These are phyloP conservation scores for Diadegma fenestrale DNA, from an alignment of 2,888 invertebrate genomes.

Conservation along the genomic window DNA sequence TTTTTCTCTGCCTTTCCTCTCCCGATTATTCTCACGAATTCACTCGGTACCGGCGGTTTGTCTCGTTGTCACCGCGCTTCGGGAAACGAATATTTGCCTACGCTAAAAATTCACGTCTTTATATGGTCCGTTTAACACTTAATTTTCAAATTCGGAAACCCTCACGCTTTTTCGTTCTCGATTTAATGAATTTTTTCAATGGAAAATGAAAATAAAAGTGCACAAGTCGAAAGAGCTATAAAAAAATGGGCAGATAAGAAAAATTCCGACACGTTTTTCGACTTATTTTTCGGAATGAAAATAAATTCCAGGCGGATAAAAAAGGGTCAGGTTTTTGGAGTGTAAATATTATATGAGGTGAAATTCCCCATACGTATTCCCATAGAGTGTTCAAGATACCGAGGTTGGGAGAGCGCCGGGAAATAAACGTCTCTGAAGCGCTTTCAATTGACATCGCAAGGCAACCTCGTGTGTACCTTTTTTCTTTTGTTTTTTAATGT, in stretches of 20 bases:
- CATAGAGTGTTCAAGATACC: not conserved
- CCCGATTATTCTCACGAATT: constrained; percentile 72
- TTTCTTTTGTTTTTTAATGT: constrained; percentile 38
- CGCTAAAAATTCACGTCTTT: constrained; percentile 18
- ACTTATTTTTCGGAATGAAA: not conserved
- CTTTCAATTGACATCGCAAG: constrained; percentile 63
- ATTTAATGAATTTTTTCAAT: not conserved
- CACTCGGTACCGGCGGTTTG: constrained; percentile 77
- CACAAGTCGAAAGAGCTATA: too few species aligned
- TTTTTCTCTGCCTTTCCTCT: not conserved
- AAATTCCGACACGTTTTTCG: not conserved
- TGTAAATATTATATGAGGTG: not conserved
- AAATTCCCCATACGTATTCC: not conserved
- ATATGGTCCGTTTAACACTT: not conserved
- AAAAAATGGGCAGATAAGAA: not conserved
- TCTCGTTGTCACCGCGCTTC: constrained; percentile 78
- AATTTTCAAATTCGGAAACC: not conserved
- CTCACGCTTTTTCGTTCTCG: not conserved
- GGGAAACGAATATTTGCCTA: constrained; percentile 60
- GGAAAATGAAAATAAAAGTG: not conserved
- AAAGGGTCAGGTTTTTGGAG: not conserved
- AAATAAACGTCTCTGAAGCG: constrained; percentile 47
- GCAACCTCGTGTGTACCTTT: constrained; percentile 18
- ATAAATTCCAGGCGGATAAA: not conserved
- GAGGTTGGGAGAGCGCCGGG: constrained; percentile 17